Percentiles rank a stretch among this genome's conserved stretches.
phyloP scores from a whole-genome alignment of 2,888 invertebrate species.

The Cosmia pyralina region DNA sequence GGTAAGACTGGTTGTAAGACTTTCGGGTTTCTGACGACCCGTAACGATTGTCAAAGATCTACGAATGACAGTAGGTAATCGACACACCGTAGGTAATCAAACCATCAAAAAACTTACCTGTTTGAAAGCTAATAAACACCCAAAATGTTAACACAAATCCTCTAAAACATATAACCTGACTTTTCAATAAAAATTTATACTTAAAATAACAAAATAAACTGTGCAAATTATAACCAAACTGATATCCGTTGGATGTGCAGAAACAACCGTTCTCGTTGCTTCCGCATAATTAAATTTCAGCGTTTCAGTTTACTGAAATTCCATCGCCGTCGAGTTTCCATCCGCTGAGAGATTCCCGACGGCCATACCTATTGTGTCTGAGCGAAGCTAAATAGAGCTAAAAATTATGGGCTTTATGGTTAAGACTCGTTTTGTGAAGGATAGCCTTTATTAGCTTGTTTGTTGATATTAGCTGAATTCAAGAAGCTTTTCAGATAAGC shows the following conservation, averaged over 20 bases:
- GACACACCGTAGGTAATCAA: background rate
- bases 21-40: too few species aligned
- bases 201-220: conserved; percentile 44
- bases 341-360: conserved; percentile 63
- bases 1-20: too few species aligned
- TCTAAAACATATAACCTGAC: background rate
- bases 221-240: conserved; percentile 67
- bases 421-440: conserved; percentile 11
- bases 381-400: conserved; percentile 52
- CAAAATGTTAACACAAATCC: background rate
- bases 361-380: conserved; percentile 60
- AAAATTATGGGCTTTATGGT: conserved; percentile 46
- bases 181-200: background rate
- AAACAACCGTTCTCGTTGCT: conserved; percentile 72
- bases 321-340: conserved; percentile 70
- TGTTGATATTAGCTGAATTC: conserved; percentile 3
- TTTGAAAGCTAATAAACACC: background rate
- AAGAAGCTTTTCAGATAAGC: conserved; percentile 1
- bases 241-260: conserved; percentile 66
- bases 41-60: too few species aligned
- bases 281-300: conserved; percentile 80
- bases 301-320: conserved; percentile 79
- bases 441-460: conserved; percentile 19
- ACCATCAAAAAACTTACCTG: background rate
- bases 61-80: too few species aligned